These are phyloP conservation scores for Orthosia gracilis DNA, from an alignment of 2,888 invertebrate genomes.

Conservation along the genomic window DNA sequence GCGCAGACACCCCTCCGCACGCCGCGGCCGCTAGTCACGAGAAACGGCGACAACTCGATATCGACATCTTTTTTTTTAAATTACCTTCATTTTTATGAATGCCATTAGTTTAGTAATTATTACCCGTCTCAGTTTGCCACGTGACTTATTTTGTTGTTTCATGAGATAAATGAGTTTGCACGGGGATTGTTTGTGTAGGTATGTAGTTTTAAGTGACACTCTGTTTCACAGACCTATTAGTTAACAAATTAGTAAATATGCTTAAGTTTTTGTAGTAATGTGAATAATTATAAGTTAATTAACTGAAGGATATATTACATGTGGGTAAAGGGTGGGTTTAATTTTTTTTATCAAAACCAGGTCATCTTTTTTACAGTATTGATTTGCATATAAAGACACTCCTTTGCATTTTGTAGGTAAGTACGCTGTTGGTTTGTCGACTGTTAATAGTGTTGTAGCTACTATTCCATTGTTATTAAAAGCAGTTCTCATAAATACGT, in stretches of 20 bases:
- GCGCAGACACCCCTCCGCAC: conserved; percentile 71
- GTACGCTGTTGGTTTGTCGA: neutral
- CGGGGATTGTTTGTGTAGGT: neutral
- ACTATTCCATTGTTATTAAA: neutral
- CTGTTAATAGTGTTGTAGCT: neutral
- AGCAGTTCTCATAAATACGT: neutral
- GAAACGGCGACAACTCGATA: conserved; percentile 28
- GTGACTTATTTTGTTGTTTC: too few relatives aligned
- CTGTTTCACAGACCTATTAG: too few relatives aligned
- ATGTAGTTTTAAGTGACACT: neutral
- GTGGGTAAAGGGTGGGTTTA: neutral
- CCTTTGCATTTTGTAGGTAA: neutral
- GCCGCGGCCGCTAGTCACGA: conserved; percentile 52
- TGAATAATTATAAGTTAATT: neutral
- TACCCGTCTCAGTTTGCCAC: neutral
- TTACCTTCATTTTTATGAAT: conserved; percentile 4
- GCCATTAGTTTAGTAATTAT: neutral
- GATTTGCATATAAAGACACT: neutral
- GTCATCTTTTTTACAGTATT: neutral
- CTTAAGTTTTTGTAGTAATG: too few relatives aligned
- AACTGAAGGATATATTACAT: neutral
- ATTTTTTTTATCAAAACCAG: neutral
- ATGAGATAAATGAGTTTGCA: neutral
- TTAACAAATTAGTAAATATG: too few relatives aligned
- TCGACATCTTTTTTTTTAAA: conserved; percentile 51